These are phyloP conservation scores for Anableps anableps DNA, from an alignment of 2,797 vertebrate genomes.

Conservation along the genomic window DNA sequence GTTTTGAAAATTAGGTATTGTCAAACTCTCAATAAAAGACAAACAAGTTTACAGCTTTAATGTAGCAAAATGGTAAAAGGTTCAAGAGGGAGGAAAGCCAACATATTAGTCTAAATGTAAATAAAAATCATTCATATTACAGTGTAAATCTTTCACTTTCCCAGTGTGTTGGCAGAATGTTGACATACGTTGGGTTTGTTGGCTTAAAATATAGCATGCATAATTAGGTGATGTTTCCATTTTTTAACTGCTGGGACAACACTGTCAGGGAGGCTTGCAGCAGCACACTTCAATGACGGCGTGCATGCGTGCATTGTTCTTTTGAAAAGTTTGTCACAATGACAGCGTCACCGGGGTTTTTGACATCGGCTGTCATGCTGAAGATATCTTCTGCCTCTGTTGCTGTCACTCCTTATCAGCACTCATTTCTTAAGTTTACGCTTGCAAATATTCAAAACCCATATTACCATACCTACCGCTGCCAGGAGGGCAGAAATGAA, in stretches of 20 bases:
- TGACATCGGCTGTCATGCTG: slow-evolving; percentile 84
- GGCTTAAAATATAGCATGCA: slow-evolving; percentile 65
- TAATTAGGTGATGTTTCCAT: slow-evolving; percentile 79
- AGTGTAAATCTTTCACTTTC: slow-evolving; percentile 30
- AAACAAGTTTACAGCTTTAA: neutral
- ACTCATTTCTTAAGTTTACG: slow-evolving; percentile 85
- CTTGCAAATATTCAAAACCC: slow-evolving; percentile 83
- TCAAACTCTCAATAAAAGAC: neutral
- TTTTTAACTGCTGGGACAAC: slow-evolving; percentile 78
- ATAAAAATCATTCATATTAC: neutral
- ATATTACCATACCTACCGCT: slow-evolving; percentile 82
- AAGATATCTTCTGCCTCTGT: slow-evolving; percentile 83
- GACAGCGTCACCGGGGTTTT: slow-evolving; percentile 83
- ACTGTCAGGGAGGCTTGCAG: slow-evolving; percentile 73
- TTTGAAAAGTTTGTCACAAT: slow-evolving; percentile 86
- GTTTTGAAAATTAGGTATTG: neutral
- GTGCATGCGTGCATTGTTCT: slow-evolving; percentile 75
- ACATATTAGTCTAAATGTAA: neutral
- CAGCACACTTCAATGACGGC: slow-evolving; percentile 77
- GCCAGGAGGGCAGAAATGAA: slow-evolving; percentile 81
- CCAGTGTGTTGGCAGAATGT: slow-evolving; percentile 44
- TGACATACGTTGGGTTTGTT: slow-evolving; percentile 79
- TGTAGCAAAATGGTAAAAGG: neutral
- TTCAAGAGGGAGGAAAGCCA: neutral
- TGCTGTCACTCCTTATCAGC: slow-evolving; percentile 86